Evolutionary conservation across 2,113 vertebrate genomes (phyloP), one percentile per base, ranked within the genome.

Genomic region (Prinia subflava): DNA sequence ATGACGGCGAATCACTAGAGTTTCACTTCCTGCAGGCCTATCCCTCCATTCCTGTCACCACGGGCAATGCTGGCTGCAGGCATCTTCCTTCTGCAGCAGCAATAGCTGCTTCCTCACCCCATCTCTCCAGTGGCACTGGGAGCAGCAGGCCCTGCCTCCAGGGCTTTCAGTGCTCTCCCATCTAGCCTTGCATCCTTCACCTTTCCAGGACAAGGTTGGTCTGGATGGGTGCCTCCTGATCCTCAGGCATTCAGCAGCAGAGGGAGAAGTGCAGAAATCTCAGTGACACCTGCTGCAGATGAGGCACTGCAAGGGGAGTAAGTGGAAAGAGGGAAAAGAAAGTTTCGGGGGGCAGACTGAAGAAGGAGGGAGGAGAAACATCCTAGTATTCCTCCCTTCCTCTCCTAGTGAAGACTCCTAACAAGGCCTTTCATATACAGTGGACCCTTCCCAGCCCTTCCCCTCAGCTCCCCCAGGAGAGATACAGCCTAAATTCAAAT

Each of bases 311-410:
- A 12, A 63, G 9, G 27, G 31, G 27, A 83, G 15, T 57, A 49
- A 67, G 33, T 39, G 42, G 50, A 80, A 92, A 65, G 9, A 77
- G 33, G 22, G n/a, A 65, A 77, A 42, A 63, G 14, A 31, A 79
- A 21, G 31, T 23, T 92, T 49, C 4, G 5, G 11, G 24, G 22
- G 4, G 4, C 33, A 90, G 42, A 18, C 50, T 70, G 80, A 73
- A 57, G 59, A 83, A 87, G 30, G 14, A 94, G 33, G 67, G 83
- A 83, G 49, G 37, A 92, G 53, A 69, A 93, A 37, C n/a, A 68
- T 30, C 24, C 14, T n/a, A 28, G 19, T 18, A 8, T 35, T 79
- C 59, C 31, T 77, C 25, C 13, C 6, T 60, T 53, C 7, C 44
- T 73, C 9, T 41, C 35, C 70, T 44, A 31, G 24, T 73, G 35